phyloP scores from a whole-genome alignment of 2,888 invertebrate genomes.

The Parthenolecanium corni region DNA sequence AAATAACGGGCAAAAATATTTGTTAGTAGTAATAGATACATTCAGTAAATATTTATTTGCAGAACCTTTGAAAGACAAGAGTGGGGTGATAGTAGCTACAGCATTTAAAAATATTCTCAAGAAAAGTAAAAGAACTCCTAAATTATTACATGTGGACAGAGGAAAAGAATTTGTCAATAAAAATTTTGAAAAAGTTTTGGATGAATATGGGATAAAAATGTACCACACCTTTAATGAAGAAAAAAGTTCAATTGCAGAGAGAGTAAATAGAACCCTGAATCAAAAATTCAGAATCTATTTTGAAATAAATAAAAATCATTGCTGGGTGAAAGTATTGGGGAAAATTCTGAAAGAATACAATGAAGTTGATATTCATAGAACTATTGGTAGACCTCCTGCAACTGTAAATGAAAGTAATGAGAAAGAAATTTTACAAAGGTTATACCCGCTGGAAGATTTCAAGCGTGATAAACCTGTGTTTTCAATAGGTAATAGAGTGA shows the following conservation, averaged over 20 bases:
- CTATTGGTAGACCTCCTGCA: constrained; percentile 4
- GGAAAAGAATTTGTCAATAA: constrained; percentile 34
- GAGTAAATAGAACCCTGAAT: constrained; percentile 36
- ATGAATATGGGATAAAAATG: constrained; percentile 32
- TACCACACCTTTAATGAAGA: constrained; percentile 35
- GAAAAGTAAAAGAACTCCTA: constrained; percentile 15
- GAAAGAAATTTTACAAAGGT: not conserved
- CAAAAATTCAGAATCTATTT: constrained; percentile 35
- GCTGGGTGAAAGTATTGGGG: constrained; percentile 34
- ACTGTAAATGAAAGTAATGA: constrained; percentile 7
- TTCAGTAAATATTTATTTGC: constrained; percentile 33
- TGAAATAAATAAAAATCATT: constrained; percentile 32
- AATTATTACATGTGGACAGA: constrained; percentile 33
- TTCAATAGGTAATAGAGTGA: not conserved
- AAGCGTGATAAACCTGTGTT: constrained; percentile 3
- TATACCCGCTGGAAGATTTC: not conserved
- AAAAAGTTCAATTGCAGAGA: constrained; percentile 36
- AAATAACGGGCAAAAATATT: constrained; percentile 31
- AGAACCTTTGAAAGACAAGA: constrained; percentile 33
- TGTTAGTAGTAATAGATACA: constrained; percentile 33
- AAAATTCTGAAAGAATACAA: constrained; percentile 34
- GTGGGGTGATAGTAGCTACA: constrained; percentile 23
- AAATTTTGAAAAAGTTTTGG: constrained; percentile 29
- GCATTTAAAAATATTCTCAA: constrained; percentile 33
- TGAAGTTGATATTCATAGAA: constrained; percentile 25